Evolutionary conservation across 2,888 invertebrate species (phyloP).

Genomic region (Dichetophora obliterata): DNA sequence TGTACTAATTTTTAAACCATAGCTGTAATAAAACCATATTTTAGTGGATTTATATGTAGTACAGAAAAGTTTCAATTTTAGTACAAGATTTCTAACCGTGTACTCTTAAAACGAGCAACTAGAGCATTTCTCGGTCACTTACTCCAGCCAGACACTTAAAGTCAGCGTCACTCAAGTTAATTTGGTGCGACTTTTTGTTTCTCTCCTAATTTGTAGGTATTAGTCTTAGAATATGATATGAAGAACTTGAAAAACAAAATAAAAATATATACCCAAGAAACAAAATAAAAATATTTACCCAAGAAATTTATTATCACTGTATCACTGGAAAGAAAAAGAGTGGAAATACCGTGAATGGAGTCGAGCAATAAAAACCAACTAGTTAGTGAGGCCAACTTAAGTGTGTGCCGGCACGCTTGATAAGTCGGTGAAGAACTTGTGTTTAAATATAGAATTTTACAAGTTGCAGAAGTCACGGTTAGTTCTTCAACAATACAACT

Average conservation of each 20-base stretch:
- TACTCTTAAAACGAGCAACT: slow-evolving; percentile 20
- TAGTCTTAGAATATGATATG: slow-evolving; percentile 11
- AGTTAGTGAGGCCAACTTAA: neutral
- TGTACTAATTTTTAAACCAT: too few species aligned
- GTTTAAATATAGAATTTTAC: slow-evolving; percentile 22
- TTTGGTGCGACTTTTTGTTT: slow-evolving; percentile 2
- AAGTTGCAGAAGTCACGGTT: slow-evolving; percentile 7
- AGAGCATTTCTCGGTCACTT: slow-evolving; percentile 29
- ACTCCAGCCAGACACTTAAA: neutral
- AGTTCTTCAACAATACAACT: neutral
- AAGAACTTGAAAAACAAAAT: neutral
- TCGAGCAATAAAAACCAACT: neutral
- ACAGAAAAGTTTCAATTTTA: too few species aligned
- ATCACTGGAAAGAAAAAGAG: neutral
- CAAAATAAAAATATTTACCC: slow-evolving; percentile 5
- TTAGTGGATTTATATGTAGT: too few species aligned
- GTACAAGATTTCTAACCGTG: too few species aligned
- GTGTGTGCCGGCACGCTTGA: slow-evolving; percentile 12
- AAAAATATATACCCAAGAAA: slow-evolving; percentile 4
- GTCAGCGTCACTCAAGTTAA: neutral
- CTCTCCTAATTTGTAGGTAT: neutral
- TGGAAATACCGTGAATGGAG: neutral
- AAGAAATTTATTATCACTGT: neutral
- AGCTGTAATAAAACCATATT: too few species aligned
- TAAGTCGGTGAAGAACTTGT: neutral